Evolutionary conservation across 2,888 invertebrate species (phyloP).

Genomic region (Hartigia nigra): DNA sequence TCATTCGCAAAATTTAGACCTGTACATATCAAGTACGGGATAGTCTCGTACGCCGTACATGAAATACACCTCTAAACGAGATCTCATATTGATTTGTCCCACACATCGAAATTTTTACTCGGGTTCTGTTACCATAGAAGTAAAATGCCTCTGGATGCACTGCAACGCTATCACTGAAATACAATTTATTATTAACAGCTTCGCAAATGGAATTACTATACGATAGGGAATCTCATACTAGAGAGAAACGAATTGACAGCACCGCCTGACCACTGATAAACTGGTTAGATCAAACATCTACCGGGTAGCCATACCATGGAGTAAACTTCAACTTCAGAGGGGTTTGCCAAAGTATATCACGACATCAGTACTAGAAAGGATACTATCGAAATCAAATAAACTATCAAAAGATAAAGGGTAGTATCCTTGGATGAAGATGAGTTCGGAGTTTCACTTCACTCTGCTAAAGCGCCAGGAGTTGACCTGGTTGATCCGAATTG

Average conservation of each 20-base stretch:
- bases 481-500: neutral
- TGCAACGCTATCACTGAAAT: neutral
- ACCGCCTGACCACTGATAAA: neutral
- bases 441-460: neutral
- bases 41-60: too few species aligned
- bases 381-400: constrained; percentile 3
- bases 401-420: neutral
- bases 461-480: neutral
- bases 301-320: neutral
- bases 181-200: neutral
- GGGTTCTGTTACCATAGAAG: too few species aligned
- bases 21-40: too few species aligned
- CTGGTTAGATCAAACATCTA: neutral
- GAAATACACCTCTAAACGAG: too few species aligned
- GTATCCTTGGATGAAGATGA: neutral
- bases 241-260: neutral
- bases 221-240: neutral
- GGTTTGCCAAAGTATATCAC: neutral
- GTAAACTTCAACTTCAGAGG: neutral
- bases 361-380: neutral
- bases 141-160: neutral
- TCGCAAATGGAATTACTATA: neutral
- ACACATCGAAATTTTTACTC: too few species aligned
- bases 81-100: too few species aligned
- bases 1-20: too few species aligned